phyloP scores from a whole-genome alignment of 2,113 vertebrate species.

The Tursiops truncatus region DNA sequence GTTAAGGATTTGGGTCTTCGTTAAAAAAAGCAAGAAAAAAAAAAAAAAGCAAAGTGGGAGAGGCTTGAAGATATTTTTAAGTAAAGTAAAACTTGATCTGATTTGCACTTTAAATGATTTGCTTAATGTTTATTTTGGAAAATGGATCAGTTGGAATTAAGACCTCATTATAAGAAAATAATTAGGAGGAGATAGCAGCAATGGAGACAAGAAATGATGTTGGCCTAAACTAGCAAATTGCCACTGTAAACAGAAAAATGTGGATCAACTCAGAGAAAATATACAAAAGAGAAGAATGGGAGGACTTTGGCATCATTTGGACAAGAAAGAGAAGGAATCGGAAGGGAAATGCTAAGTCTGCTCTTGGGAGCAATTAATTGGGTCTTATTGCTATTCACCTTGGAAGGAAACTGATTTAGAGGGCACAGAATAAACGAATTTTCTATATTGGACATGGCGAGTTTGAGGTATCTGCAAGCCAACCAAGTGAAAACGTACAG shows the following conservation, averaged over 20 bases:
- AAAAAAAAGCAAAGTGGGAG: neutral
- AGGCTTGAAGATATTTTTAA: neutral
- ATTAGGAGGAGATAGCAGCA: neutral
- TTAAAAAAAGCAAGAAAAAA: neutral
- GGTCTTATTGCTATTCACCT: neutral
- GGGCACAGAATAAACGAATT: neutral
- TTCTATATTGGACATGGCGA: neutral
- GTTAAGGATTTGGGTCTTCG: neutral
- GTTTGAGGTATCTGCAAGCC: neutral
- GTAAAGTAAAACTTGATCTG: neutral
- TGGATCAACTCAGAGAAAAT: neutral
- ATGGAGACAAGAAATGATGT: neutral
- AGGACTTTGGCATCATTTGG: neutral
- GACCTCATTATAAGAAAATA: neutral
- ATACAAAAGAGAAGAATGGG: neutral
- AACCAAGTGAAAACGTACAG: neutral
- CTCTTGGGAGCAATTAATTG: neutral
- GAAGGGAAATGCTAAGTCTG: neutral
- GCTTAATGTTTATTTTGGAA: neutral
- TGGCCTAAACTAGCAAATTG: neutral
- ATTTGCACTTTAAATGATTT: constrained; percentile 28
- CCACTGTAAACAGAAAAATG: too few relatives aligned
- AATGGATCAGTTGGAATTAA: neutral
- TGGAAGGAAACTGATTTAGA: neutral
- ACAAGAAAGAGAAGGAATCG: neutral